Base-by-base conservation (phyloP, 2,888 invertebrate genomes). In the Stenchaetothrips biformis region DNA sequence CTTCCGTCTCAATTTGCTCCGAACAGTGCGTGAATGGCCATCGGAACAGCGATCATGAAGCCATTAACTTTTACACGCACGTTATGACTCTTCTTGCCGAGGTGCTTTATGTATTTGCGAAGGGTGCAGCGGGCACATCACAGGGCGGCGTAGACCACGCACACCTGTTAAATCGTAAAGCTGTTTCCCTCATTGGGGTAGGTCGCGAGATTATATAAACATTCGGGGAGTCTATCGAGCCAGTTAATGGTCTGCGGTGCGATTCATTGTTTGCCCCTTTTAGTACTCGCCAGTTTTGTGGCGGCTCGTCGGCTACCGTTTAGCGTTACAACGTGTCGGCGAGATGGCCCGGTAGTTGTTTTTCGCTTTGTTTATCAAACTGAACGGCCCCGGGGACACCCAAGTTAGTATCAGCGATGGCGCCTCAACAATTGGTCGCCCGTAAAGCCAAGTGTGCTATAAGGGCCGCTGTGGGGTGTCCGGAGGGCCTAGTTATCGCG, bases 1-100 rank as follows among this genome's bases (percentile, higher is more conserved):
- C 37, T 37, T 4, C 37, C 37, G 37, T 37, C 37, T 37, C 37
- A 37, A 37, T 37, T 37, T 37, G 37, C 37, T 37, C 37, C 37
- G 37, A 37, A 1, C 37, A 37, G 37, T 37, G 37, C 37, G 37
- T 37, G 37, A 37, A 37, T 37, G 53, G 53, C 53, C 53, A 53
- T 53, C 53, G 53, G 53, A 11, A 25, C 67, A 21, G 67, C 67
- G n/a, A 74, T 74, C 67, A 74, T 74, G 67, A 74, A 74, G 67
- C 67, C 67, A 74, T 74, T 74, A 74, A 74, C 67, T 74, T 74
- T 74, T 74, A 74, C 25, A 74, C 67, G 67, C 67, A 74, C 67
- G 67, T 74, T 74, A 74, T 74, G 67, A 74, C 53, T 53, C 67
- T 74, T 74, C 67, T 74, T 74, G 11, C 67, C 67, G 25, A 25